Evolutionary conservation across 2,797 vertebrate species (phyloP).

Genomic region (Geotrypetes seraphini): DNA sequence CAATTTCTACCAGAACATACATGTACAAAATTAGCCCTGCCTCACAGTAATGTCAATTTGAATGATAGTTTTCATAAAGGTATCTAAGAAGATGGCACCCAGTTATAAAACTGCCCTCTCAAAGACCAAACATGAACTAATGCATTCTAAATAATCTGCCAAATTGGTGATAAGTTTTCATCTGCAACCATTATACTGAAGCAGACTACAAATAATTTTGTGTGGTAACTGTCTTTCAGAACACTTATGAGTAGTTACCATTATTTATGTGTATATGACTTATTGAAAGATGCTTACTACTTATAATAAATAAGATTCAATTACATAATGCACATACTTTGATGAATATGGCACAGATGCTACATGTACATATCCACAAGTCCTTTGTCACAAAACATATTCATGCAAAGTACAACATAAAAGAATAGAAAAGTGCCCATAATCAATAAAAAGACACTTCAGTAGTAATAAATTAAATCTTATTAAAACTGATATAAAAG

Average conservation of each 20-base stretch:
- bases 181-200: too few relatives aligned
- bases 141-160: too few relatives aligned
- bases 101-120: too few relatives aligned
- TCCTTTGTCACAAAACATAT: slow-evolving; percentile 46
- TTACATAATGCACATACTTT: slow-evolving; percentile 27
- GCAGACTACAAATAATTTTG: slow-evolving; percentile 30
- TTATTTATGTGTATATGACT: slow-evolving; percentile 22
- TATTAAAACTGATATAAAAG: slow-evolving; percentile 77
- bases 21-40: too few relatives aligned
- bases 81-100: too few relatives aligned
- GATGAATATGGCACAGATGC: slow-evolving; percentile 61
- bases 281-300: slow-evolving; percentile 28
- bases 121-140: too few relatives aligned
- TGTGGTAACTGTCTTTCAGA: slow-evolving; percentile 39
- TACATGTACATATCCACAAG: slow-evolving; percentile 43
- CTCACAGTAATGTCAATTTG: too few relatives aligned
- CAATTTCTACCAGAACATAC: too few relatives aligned
- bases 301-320: slow-evolving; percentile 48
- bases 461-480: slow-evolving; percentile 84
- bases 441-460: slow-evolving; percentile 52
- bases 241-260: slow-evolving; percentile 33
- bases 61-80: too few relatives aligned
- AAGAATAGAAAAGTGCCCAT: slow-evolving; percentile 56
- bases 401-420: slow-evolving; percentile 59
- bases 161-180: too few relatives aligned